phyloP scores from a whole-genome alignment of 2,888 invertebrate genomes.

The Polydrusus cervinus region DNA sequence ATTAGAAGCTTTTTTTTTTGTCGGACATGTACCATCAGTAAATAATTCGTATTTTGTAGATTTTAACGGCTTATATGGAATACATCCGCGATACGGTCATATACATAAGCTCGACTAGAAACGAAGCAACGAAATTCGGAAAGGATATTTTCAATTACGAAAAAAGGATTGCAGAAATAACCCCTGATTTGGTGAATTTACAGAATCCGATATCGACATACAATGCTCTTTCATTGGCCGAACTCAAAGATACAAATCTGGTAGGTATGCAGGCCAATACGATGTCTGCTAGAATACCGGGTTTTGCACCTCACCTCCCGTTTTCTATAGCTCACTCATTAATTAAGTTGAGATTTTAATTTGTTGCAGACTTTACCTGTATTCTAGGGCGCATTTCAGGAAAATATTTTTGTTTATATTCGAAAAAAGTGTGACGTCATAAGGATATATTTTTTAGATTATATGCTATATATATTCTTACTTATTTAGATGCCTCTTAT shows the following conservation, averaged over 20 bases:
- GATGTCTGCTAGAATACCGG: not conserved
- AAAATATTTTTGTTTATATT: no score
- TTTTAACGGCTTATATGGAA: conserved; percentile 72
- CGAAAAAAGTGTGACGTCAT: no score
- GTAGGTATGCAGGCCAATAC: conserved; percentile 63
- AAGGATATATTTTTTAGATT: no score
- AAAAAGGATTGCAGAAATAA: conserved; percentile 74
- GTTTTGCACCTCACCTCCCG: no score
- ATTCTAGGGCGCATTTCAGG: no score
- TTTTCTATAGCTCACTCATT: no score
- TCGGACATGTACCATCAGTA: no score
- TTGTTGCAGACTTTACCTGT: no score
- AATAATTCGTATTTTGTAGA: conserved; percentile 68
- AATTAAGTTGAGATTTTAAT: no score
- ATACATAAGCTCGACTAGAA: conserved; percentile 70
- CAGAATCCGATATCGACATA: conserved; percentile 69
- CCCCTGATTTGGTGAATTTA: conserved; percentile 66
- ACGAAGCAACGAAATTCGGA: conserved; percentile 72
- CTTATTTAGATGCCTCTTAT: no score
- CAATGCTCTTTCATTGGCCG: conserved; percentile 69
- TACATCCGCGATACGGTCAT: conserved; percentile 73
- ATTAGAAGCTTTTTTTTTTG: no score
- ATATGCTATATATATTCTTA: no score
- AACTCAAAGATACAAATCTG: conserved; percentile 69
- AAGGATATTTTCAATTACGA: conserved; percentile 74